Evolutionary conservation across 2,888 invertebrate species (phyloP).

Genomic region (Pseudolycoriella hygida): DNA sequence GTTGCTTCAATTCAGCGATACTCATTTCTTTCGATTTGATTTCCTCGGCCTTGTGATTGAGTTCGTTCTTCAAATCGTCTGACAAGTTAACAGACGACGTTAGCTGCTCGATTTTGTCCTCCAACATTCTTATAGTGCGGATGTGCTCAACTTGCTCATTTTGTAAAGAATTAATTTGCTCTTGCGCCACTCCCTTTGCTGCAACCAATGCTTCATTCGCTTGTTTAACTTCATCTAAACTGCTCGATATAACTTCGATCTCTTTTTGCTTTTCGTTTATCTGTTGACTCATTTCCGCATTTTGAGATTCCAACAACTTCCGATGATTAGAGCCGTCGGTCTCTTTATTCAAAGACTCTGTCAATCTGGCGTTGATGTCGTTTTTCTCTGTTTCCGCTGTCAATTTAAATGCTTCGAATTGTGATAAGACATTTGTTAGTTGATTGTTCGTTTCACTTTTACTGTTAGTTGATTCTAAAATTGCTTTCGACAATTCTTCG

Average conservation of each 20-base stretch:
- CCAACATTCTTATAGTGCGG: background rate
- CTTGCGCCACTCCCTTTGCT: background rate
- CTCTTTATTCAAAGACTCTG: constrained; percentile 11
- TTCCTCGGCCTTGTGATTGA: constrained; percentile 5
- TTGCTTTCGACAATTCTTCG: background rate
- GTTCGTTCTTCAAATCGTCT: constrained; percentile 6
- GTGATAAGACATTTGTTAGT: background rate
- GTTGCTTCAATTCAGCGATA: background rate
- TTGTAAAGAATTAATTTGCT: background rate
- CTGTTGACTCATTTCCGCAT: constrained; percentile 3
- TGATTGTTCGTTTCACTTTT: background rate
- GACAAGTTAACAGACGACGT: constrained; percentile 5
- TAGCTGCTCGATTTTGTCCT: constrained; percentile 5
- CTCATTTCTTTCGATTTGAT: constrained; percentile 3
- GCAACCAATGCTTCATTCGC: background rate
- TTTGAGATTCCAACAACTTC: constrained; percentile 7
- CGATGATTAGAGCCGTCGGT: constrained; percentile 11
- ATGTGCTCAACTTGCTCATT: background rate
- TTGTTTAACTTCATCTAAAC: background rate
- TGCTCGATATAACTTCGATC: background rate
- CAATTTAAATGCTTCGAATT: background rate
- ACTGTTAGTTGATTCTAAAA: background rate
- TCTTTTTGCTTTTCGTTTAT: background rate
- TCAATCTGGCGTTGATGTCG: constrained; percentile 6
- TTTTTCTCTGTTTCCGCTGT: background rate